phyloP scores from a whole-genome alignment of 2,113 vertebrate species.

The Anhinga rufa region DNA sequence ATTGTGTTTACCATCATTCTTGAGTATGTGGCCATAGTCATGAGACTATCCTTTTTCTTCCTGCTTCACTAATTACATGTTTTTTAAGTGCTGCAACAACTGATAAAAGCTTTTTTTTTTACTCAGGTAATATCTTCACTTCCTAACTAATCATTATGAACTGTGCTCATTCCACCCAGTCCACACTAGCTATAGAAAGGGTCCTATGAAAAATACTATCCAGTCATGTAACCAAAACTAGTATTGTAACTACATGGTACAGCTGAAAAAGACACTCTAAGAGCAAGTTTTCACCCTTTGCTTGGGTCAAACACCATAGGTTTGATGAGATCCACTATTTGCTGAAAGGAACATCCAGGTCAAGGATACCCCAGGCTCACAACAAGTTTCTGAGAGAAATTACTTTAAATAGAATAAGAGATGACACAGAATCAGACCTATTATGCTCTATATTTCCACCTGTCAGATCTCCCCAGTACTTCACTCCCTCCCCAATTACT shows the following conservation, averaged over 20 bases:
- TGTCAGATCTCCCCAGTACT: not conserved
- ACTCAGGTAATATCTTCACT: not conserved
- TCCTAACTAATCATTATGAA: not conserved
- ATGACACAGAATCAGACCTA: not conserved
- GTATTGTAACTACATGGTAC: not conserved
- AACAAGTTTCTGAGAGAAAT: not conserved
- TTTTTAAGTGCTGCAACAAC: not conserved
- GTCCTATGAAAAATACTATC: not conserved
- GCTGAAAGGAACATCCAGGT: not conserved
- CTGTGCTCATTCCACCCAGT: not conserved
- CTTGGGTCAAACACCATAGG: not conserved
- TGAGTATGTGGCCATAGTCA: not conserved
- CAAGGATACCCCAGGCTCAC: not conserved
- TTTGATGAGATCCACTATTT: not conserved
- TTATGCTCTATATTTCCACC: not conserved
- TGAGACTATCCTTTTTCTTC: not conserved
- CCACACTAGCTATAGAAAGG: rapidly evolving
- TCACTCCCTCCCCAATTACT: not conserved
- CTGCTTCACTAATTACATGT: not conserved
- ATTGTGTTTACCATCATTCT: not conserved
- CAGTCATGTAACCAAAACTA: not conserved
- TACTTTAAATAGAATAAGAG: not conserved
- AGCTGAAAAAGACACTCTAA: not conserved
- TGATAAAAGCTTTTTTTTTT: not conserved
- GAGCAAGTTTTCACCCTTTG: not conserved